Base-by-base conservation (phyloP, 2,113 vertebrate genomes). In the Spea bombifrons region DNA sequence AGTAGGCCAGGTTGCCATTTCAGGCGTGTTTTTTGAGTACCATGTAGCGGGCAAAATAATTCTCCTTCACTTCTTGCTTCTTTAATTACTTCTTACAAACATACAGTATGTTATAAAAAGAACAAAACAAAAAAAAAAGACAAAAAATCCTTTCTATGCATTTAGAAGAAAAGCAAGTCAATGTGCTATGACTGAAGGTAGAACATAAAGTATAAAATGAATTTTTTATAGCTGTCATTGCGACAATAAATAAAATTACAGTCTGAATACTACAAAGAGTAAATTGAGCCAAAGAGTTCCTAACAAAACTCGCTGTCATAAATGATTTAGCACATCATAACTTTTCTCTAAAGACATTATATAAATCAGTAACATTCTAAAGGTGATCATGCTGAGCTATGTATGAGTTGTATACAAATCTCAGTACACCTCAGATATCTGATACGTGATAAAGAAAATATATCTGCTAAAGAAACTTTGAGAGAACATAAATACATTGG, bases 271-370 rank as follows among this genome's bases (percentile, higher is more conserved):
- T 64, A 64, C 30, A 64, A 64, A 64, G 6, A 13, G 16, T 64
- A 17, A 12, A 59, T 6, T 7, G 55, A 59, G 46, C 73, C 63
- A 16, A 55, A 75, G 64, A 75, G 16, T 75, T 47, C 74, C 66
- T 66, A 66, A 66, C 64, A 55, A 75, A 75, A 67, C 50, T 46
- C 67, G 48, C 73, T 75, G 74, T 75, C 74, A 55, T 52, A 55
- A 50, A 67, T 75, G 74, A 75, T 75, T 75, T 55, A 75, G 63
- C 67, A 61, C 55, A 55, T 48, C 43, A 16, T 67, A 75, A 67
- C 64, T 66, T 75, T 67, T 55, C 64, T 67, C 64, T 48, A 16
- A 48, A 75, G 61, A 30, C 64, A n/a, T 65, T 67, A 75, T 30
- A 30, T 75, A 75, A 75, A 75, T 75, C 74, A 75, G 64, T 52